Conservation (phyloP, 2,888 invertebrate species). For the Scrobipalpa atriplicella region DNA sequence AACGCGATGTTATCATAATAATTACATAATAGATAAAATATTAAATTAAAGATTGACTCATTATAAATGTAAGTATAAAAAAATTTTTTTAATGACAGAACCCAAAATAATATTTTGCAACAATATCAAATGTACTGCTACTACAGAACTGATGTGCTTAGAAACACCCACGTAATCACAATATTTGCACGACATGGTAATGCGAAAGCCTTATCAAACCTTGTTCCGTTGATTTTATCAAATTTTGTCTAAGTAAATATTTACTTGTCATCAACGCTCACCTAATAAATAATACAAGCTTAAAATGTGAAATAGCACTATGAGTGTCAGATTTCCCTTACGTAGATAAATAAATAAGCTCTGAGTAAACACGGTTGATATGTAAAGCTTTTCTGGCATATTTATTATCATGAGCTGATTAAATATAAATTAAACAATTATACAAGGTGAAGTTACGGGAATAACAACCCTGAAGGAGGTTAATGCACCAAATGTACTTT, state of each 20-base stretch:
- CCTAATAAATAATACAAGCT: not conserved
- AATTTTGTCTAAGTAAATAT: not conserved
- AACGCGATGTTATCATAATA: too few relatives aligned
- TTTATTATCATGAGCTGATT: not conserved
- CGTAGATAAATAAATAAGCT: too few relatives aligned
- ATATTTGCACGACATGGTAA: not conserved
- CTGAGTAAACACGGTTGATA: not conserved
- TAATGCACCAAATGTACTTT: not conserved
- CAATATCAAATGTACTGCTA: not conserved
- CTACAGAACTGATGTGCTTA: not conserved
- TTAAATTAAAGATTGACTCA: too few relatives aligned
- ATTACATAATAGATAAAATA: too few relatives aligned
- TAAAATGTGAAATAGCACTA: not conserved
- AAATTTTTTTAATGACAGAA: not conserved
- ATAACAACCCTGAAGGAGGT: not conserved
- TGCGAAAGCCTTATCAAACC: not conserved
- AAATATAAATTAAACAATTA: not conserved
- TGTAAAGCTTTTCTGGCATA: constrained; percentile 2
- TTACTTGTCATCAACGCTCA: not conserved
- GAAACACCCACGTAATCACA: not conserved
- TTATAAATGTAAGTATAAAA: too few relatives aligned
- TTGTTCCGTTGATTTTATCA: not conserved
- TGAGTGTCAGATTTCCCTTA: too few relatives aligned
- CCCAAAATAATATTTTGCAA: constrained; percentile 28
- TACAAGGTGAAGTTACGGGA: not conserved